Base-by-base conservation (phyloP, 2,113 vertebrate genomes). In the Machaerirhynchus nigripectus region DNA sequence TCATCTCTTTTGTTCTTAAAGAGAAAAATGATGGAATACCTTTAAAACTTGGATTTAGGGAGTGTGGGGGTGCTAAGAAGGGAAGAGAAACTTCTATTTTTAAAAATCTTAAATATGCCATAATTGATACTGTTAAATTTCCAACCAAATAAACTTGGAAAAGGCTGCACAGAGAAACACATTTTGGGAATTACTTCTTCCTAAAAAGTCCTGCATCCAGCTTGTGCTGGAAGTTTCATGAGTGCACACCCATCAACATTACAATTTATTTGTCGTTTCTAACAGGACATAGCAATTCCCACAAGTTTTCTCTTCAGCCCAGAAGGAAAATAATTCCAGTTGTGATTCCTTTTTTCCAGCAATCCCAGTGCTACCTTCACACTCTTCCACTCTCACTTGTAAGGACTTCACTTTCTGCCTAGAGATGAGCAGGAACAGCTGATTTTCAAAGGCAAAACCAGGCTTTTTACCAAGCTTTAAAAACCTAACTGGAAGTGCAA, bases 1-100 rank as follows among this genome's bases (percentile, higher is more conserved):
- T 99, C 99, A 85, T 99, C 99, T 98, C 99, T 98, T 97, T 99
- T 99, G 98, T 99, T 99, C 99, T 99, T 37, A 75, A 83, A 86
- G 35, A 87, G 8, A 97, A 88, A 95, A 93, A 56, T 3, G 0
- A 56, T 46, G 65, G 39, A 37, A 56, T 4, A 18, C 12, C 22
- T 87, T 89, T 37, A 87, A 31, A 68, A 76, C 1, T 27, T 23
- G 47, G 26, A 76, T 37, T 86, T n/a, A 3, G 8, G 19, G 5
- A 3, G 2, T 1, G 1, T 15, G 3, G 26, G 10, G 11, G 3
- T 23, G 13, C 40, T 50, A 50, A 18, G 9, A 26, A 40, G 14
- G 8, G 11, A 76, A 15, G 0, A 64, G 49, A 59, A 70, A 31
- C 2, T 90, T 77, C 33, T 15, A 13, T 73, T 75, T 71, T 20